A percentile compares a stretch with the other conserved stretches of the same genome.
Conservation (phyloP, 2,113 vertebrate species). For the Varanus salvator region DNA sequence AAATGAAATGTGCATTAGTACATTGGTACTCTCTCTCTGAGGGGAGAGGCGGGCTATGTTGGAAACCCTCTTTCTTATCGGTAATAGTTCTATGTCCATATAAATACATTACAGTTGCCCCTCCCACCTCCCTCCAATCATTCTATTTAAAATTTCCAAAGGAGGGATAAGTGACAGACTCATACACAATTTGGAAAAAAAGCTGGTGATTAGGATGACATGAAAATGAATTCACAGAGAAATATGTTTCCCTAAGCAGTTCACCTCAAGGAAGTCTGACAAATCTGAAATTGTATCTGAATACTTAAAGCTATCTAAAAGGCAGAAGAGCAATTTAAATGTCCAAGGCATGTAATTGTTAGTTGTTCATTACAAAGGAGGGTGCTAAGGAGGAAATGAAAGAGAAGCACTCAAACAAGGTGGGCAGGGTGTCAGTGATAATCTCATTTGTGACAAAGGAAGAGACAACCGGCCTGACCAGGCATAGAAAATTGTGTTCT, state of each 20-base stretch:
- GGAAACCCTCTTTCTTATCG: background rate
- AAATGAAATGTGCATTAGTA: background rate
- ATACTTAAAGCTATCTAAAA: background rate
- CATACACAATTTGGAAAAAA: background rate
- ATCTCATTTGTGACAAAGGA: conserved; percentile 19
- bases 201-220: conserved; percentile 7
- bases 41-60: no score
- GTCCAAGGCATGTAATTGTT: background rate
- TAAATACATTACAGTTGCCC: background rate
- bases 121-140: background rate
- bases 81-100: background rate
- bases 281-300: conserved; percentile 13
- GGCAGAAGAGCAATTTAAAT: background rate
- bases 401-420: background rate
- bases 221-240: conserved; percentile 21
- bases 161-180: background rate
- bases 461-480: background rate
- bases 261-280: conserved; percentile 1
- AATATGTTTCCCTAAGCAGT: conserved; percentile 14
- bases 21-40: no score
- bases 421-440: background rate
- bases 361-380: background rate
- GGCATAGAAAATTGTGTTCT: background rate
- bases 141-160: conserved; percentile 3
- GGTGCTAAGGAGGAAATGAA: background rate